Evolutionary conservation across 2,797 vertebrate species (phyloP).

Genomic region (Chrosomus eos): DNA sequence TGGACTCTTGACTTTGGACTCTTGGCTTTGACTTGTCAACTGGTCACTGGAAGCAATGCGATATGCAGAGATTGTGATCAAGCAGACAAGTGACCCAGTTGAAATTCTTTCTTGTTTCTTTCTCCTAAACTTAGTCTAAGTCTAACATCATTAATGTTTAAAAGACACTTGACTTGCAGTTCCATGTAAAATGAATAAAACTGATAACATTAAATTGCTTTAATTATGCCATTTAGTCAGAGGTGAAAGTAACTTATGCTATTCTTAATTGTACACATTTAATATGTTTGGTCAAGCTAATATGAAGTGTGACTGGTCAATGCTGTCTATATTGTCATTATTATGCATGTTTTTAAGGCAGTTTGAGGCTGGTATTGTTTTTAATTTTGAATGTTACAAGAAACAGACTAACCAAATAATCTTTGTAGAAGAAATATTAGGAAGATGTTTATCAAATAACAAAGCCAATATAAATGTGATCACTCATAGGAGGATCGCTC

Average conservation of each 20-base stretch:
- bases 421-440: neutral
- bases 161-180: neutral
- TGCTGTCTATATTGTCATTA: neutral
- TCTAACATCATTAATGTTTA: constrained; percentile 4
- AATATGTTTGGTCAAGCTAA: neutral
- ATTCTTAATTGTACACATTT: neutral
- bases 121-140: constrained; percentile 12
- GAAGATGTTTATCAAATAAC: neutral
- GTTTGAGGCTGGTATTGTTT: neutral
- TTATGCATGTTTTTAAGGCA: neutral
- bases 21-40: constrained; percentile 17
- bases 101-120: constrained; percentile 26
- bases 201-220: neutral
- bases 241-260: neutral
- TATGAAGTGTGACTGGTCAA: neutral
- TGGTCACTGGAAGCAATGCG: constrained; percentile 13
- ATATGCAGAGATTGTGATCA: constrained; percentile 23
- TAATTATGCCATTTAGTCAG: neutral
- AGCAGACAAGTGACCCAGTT: neutral
- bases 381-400: neutral
- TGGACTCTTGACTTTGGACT: constrained; percentile 10
- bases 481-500: neutral
- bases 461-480: neutral
- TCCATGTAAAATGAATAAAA: neutral
- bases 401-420: no score